phyloP scores from a whole-genome alignment of 2,888 invertebrate genomes.

The Hemistola chrysoprasaria region DNA sequence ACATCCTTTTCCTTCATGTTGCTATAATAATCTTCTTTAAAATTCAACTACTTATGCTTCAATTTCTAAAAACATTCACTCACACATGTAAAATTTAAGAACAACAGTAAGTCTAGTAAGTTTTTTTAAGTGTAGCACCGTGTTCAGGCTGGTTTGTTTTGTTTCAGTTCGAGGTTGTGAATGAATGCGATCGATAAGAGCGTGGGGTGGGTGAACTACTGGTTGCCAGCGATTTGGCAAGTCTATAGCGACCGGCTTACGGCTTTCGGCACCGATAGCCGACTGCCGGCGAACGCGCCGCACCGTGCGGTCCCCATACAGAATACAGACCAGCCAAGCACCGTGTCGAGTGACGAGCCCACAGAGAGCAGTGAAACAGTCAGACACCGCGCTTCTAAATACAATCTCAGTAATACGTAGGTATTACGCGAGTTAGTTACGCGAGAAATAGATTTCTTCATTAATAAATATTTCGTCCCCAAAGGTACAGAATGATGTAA shows the following conservation, averaged over 20 bases:
- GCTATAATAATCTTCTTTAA: conserved; percentile 21
- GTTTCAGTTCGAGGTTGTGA: conserved; percentile 41
- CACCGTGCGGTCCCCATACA: too few relatives aligned
- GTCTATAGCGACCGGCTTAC: conserved; percentile 24
- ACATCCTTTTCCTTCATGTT: conserved; percentile 58
- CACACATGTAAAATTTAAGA: conserved; percentile 15
- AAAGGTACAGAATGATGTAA: too few relatives aligned
- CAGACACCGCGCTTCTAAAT: too few relatives aligned
- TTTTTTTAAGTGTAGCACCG: conserved; percentile 28
- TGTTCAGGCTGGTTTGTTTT: conserved; percentile 41
- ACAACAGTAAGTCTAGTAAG: conserved; percentile 14
- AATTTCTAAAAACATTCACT: conserved; percentile 38
- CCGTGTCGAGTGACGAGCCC: too few relatives aligned
- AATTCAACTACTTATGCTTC: conserved; percentile 24
- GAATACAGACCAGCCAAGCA: too few relatives aligned
- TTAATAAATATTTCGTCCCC: too few relatives aligned
- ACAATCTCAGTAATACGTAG: too few relatives aligned
- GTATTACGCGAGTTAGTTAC: too few relatives aligned
- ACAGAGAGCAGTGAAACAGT: too few relatives aligned
- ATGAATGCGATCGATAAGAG: conserved; percentile 45
- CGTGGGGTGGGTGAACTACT: conserved; percentile 26
- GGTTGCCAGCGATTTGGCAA: conserved; percentile 32
- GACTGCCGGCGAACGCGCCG: too few relatives aligned
- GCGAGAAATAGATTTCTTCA: too few relatives aligned
- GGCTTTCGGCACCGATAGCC: too few relatives aligned